Evolutionary conservation across 2,888 invertebrate species (phyloP), one percentile per base, ranked within the genome.

Genomic region (Hirtodrosophila alboralis): DNA sequence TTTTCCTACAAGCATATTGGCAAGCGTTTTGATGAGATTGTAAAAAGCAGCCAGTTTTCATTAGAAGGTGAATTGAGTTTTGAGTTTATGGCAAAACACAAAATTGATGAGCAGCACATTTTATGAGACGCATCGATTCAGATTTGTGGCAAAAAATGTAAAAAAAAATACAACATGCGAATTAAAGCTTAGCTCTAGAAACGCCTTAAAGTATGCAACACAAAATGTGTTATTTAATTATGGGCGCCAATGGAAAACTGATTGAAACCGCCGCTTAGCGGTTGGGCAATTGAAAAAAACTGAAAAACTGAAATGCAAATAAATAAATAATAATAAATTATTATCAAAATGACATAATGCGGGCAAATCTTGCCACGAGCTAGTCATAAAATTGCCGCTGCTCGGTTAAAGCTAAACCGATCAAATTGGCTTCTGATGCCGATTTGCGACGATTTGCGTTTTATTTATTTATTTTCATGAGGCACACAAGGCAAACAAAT

Each of bases 381-480:
- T 51, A 60, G 79, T 75, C 68, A 57, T 81, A 78, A 81, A 79
- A 81, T 36, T 54, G 36, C 28, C 38, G 47, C 56, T 48, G 51
- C 48, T 61, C 54, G 62, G 78, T 75, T 78, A 62, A 74, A 84
- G 75, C 73, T 70, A 76, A 84, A 74, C 78, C 80, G 71, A 81
- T 84, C 71, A 71, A 81, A 84, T 76, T 76, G 81, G 79, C 76
- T 74, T 81, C 63, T 74, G 75, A 79, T 75, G 66, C 76, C 81
- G 81, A 81, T 84, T 81, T 75, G 74, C 60, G 53, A 71, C 66
- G 40, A 77, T 75, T 65, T 65, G 66, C 63, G 64, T 67, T 81
- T 75, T 84, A 84, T 83, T 83, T 83, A 81, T 81, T 84, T 81
- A 79, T 79, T 74, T 75, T 63, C 69, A 44, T 62, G 48, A 60